Conservation (phyloP, 2,888 invertebrate genomes). For the Cyclophora albipunctata region DNA sequence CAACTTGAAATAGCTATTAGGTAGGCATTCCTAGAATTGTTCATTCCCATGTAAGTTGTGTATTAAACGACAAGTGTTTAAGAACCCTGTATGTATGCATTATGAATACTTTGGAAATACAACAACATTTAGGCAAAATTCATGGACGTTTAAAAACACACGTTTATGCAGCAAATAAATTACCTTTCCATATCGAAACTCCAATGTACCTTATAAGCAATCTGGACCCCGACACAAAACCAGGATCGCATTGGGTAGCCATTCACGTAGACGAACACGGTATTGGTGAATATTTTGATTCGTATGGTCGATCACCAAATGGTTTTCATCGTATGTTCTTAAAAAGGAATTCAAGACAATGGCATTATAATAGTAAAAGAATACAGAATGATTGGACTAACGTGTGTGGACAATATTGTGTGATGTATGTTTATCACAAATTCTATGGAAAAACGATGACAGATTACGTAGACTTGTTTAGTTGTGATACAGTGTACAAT, state of each 20-base stretch:
- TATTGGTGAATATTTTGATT: conserved; percentile 19
- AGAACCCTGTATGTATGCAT: neutral
- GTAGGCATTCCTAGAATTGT: too few relatives aligned
- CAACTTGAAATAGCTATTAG: too few relatives aligned
- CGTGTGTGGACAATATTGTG: conserved; percentile 6
- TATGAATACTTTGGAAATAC: too few relatives aligned
- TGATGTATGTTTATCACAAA: conserved; percentile 6
- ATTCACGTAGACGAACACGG: conserved; percentile 11
- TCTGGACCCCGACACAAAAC: conserved; percentile 16
- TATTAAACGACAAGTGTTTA: neutral
- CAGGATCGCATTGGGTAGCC: conserved; percentile 22
- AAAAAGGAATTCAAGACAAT: conserved; percentile 11
- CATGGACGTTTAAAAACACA: too few relatives aligned
- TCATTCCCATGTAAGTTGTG: too few relatives aligned
- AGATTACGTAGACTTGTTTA: neutral
- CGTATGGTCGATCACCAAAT: conserved; percentile 10
- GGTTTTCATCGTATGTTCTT: conserved; percentile 10
- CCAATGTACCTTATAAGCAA: conserved; percentile 6
- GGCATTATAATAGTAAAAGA: conserved; percentile 11
- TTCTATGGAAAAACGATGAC: neutral
- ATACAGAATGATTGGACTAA: conserved; percentile 1
- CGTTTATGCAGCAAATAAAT: neutral
- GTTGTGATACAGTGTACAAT: too few relatives aligned
- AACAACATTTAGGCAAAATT: too few relatives aligned
- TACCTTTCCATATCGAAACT: neutral